phyloP scores from a whole-genome alignment of 2,797 vertebrate genomes.

The Siniperca undulata region DNA sequence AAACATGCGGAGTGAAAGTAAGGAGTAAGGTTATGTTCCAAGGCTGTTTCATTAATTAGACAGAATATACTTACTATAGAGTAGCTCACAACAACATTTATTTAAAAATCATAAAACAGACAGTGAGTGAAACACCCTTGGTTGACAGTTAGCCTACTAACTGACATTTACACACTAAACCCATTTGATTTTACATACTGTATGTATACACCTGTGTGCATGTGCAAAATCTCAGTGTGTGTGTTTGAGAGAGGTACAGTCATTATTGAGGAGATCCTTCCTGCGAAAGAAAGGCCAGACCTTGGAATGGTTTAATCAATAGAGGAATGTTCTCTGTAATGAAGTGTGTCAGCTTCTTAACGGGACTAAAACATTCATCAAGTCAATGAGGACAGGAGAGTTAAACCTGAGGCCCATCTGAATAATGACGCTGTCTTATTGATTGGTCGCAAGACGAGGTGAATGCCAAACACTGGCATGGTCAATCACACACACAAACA shows the following conservation, averaged over 20 bases:
- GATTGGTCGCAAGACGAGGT: conserved; percentile 67
- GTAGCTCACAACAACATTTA: neutral
- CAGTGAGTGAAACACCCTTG: neutral
- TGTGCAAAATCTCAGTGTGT: conserved; percentile 20
- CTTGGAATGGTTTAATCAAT: conserved; percentile 95
- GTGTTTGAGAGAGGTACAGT: conserved; percentile 52
- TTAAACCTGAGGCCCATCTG: conserved; percentile 83
- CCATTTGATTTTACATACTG: neutral
- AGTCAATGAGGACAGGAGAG: conserved; percentile 85
- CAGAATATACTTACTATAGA: neutral
- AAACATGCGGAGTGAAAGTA: neutral
- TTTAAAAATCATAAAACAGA: neutral
- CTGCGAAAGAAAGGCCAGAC: conserved; percentile 85
- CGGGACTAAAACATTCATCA: conserved; percentile 88
- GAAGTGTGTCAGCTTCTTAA: conserved; percentile 95
- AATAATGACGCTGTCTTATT: conserved; percentile 84
- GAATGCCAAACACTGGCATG: conserved; percentile 66
- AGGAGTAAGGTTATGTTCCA: neutral
- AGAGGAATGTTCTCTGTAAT: conserved; percentile 92
- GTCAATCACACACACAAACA: conserved; percentile 48
- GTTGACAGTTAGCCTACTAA: neutral
- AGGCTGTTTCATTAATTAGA: neutral
- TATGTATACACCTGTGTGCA: conserved; percentile 9
- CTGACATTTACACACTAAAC: neutral
- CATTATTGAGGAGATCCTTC: conserved; percentile 82